Base-by-base conservation (phyloP, 2,888 invertebrate species). In the Sylvicola cinctus region DNA sequence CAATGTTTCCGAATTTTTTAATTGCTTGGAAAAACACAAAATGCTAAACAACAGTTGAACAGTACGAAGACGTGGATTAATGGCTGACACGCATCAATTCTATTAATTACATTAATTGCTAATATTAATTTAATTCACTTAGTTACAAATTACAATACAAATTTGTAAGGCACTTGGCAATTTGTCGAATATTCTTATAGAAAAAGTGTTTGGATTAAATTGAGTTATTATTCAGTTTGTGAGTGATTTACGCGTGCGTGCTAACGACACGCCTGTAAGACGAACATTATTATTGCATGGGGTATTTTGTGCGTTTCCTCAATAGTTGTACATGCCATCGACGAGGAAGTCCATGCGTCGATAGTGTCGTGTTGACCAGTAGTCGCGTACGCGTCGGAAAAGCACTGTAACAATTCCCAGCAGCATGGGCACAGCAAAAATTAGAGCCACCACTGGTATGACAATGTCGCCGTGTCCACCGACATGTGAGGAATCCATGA, bases 331-430 rank as follows among this genome's bases (percentile, higher is more conserved):
- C 77, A 85, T 83, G 45, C 84, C 85, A 55, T 85, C 84, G 36
- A 85, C 74, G 11, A 85, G 64, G 49, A 80, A 84, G 55, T 85
- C 84, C 83, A 85, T 84, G 50, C 83, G 65, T 41, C 78, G 70
- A 48, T 85, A 85, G 54, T 85, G 83, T 44, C 84, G 66, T 42
- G 83, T 78, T 45, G 75, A 73, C 81, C 84, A 84, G 50, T 79
- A 79, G 49, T 84, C 83, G 43, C 72, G 64, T n/a, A 80, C 73
- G 42, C 72, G 62, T 43, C 71, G 70, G 51, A 76, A 63, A 38
- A 73, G 71, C 13, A 73, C 65, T 32, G 75, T 59, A 31, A 74
- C 63, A 27, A 73, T 69, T 43, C 81, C 69, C 50, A 81, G 62
- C 16, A 50, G 42, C 7, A 57, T 42, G 6, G 83, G 81, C 33